These are phyloP conservation scores for Habroteleia sp. DNA, from an alignment of 2,888 invertebrate genomes.

Conservation along the genomic window DNA sequence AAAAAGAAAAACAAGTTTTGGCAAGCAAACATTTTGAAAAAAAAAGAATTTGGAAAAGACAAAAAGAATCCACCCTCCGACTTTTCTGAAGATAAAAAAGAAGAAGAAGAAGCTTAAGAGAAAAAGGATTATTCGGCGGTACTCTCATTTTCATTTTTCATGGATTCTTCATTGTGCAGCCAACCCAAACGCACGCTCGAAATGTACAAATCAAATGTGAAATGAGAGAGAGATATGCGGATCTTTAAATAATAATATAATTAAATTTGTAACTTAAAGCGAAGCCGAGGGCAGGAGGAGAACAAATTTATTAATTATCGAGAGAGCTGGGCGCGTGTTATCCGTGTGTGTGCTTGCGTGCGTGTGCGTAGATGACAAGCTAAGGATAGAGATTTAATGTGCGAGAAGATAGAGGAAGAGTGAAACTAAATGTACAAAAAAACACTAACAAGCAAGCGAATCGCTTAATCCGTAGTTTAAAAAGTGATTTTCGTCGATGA, in stretches of 20 bases:
- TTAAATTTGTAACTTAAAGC: constrained; percentile 75
- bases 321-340: constrained; percentile 47
- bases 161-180: constrained; percentile 67
- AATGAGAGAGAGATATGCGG: constrained; percentile 67
- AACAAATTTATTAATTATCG: constrained; percentile 79
- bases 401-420: constrained; percentile 64
- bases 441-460: constrained; percentile 70
- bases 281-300: constrained; percentile 60
- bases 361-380: constrained; percentile 21
- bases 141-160: constrained; percentile 65
- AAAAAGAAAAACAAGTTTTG: constrained; percentile 55
- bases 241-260: constrained; percentile 74
- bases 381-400: constrained; percentile 7
- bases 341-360: constrained; percentile 20
- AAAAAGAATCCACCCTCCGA: constrained; percentile 58
- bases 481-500: constrained; percentile 72
- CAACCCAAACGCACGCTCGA: constrained; percentile 76
- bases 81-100: constrained; percentile 31
- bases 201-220: constrained; percentile 79
- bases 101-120: constrained; percentile 4
- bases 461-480: constrained; percentile 77
- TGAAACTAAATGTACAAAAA: constrained; percentile 78
- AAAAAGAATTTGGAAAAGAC: constrained; percentile 26
- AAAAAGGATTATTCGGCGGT: constrained; percentile 42
- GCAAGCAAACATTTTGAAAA: constrained; percentile 38